Percentiles rank a stretch among this genome's conserved stretches.
These are phyloP conservation scores for Prenolepis imparis DNA, from an alignment of 2,888 invertebrate species.

Conservation along the genomic window DNA sequence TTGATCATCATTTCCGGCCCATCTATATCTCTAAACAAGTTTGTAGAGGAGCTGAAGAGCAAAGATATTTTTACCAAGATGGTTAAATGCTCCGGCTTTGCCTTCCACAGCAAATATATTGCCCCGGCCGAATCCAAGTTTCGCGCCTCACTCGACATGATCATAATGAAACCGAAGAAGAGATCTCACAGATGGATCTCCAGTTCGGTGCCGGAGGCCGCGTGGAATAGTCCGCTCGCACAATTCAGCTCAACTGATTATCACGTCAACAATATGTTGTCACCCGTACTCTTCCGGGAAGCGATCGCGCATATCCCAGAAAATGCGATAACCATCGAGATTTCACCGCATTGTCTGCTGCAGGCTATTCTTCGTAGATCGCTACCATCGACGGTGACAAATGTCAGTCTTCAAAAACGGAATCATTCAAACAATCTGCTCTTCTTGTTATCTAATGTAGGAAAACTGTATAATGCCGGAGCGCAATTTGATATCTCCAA, in stretches of 20 bases:
- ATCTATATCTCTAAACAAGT: slow-evolving; percentile 89
- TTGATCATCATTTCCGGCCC: slow-evolving; percentile 98
- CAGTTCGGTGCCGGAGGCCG: slow-evolving; percentile 95
- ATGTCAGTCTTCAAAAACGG: slow-evolving; percentile 95
- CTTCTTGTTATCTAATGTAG: slow-evolving; percentile 93
- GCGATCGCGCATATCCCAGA: slow-evolving; percentile 94
- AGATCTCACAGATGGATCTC: slow-evolving; percentile 96
- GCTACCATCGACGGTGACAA: slow-evolving; percentile 90
- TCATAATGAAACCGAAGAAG: slow-evolving; percentile 93
- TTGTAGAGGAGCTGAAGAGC: slow-evolving; percentile 90
- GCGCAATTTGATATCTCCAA: slow-evolving; percentile 91
- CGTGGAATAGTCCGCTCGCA: slow-evolving; percentile 93
- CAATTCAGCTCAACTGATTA: slow-evolving; percentile 96
- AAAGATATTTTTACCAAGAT: slow-evolving; percentile 94
- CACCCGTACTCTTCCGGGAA: slow-evolving; percentile 97
- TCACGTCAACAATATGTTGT: slow-evolving; percentile 98
- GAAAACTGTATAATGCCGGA: slow-evolving; percentile 94
- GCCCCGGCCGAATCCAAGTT: slow-evolving; percentile 94
- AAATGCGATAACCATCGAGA: slow-evolving; percentile 95
- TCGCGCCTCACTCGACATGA: slow-evolving; percentile 91
- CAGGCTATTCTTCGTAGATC: slow-evolving; percentile 97
- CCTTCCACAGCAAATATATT: slow-evolving; percentile 98
- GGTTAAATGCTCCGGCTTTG: slow-evolving; percentile 95
- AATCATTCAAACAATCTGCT: slow-evolving; percentile 92
- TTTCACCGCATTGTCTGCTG: slow-evolving; percentile 97